Base-by-base conservation (phyloP, 2,113 vertebrate genomes). In the Nibea coibor region DNA sequence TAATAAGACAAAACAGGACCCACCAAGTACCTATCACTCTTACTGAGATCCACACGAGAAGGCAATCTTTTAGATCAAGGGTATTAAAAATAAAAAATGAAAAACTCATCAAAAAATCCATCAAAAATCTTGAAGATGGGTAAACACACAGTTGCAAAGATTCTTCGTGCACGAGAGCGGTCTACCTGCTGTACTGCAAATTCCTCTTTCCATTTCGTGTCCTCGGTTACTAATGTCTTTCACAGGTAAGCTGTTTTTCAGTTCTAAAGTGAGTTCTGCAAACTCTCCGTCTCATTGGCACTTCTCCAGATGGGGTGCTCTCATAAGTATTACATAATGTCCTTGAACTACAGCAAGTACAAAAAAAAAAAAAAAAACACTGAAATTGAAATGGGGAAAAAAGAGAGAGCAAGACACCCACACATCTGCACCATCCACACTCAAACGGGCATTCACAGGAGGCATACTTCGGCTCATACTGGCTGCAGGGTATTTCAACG, bases 301-400 rank as follows among this genome's bases (percentile, higher is more conserved):
- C 88, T 91, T 90, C 83, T 92, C 91, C 90, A 87, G 88, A 88
- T 89, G 88, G 82, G 88, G 63, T 83, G 81, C 91, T 86, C 88
- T 94, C 83, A 86, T 78, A 74, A 81, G 80, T 78, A 71, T 93
- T 92, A 88, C 81, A 91, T 93, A 94, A 92, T 82, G 89, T 88
- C 91, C 90, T 93, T 91, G 78, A 93, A 80, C 82, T 74, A 85
- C 73, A 79, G 80, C 78, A 83, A 84, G 80, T 83, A 89, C 70
- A 90, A 82, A 78, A 71, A 31, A 31, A 31, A 31, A 31, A 31
- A 0, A 31, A 31, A 31, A 83, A 83, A 66, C 26, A 78, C 56
- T 80, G 54, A 80, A 88, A 85, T 65, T 82, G 57, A 90, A 90
- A 88, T 59, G 57, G 77, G 78, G 75, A 62, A 67, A 64, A 51